Conservation (phyloP, 2,113 vertebrate species). For the Proteles cristata region DNA sequence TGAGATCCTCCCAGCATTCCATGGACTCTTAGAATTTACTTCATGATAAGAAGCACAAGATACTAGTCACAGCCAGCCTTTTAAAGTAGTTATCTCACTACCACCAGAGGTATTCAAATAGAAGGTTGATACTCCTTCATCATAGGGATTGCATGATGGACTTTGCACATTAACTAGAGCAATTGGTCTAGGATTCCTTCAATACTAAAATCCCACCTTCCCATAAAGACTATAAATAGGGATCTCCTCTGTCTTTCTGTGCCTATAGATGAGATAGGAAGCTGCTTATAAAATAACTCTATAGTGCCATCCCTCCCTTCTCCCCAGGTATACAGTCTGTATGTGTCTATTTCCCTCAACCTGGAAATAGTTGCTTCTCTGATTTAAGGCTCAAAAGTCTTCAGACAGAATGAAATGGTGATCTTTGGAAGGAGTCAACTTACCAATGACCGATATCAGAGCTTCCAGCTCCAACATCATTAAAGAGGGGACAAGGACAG, state of each 20-base stretch:
- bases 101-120: neutral
- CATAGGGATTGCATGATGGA: neutral
- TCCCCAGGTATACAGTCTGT: neutral
- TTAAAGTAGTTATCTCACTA: neutral
- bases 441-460: neutral
- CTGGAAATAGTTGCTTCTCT: neutral
- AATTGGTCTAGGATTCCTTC: neutral
- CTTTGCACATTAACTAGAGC: neutral
- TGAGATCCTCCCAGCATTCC: neutral
- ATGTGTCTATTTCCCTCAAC: neutral
- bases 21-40: neutral
- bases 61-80: neutral
- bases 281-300: neutral
- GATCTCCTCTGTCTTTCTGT: neutral
- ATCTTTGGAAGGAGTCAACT: neutral
- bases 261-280: neutral
- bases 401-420: neutral
- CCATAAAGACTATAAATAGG: neutral
- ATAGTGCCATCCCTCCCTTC: rapidly evolving
- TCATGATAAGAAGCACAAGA: neutral
- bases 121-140: neutral
- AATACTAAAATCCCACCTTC: neutral
- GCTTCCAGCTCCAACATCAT: neutral
- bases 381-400: neutral
- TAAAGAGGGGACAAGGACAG: neutral